Conservation (phyloP, 1,140 invertebrate species). For the Arctopsyche grandis region DNA sequence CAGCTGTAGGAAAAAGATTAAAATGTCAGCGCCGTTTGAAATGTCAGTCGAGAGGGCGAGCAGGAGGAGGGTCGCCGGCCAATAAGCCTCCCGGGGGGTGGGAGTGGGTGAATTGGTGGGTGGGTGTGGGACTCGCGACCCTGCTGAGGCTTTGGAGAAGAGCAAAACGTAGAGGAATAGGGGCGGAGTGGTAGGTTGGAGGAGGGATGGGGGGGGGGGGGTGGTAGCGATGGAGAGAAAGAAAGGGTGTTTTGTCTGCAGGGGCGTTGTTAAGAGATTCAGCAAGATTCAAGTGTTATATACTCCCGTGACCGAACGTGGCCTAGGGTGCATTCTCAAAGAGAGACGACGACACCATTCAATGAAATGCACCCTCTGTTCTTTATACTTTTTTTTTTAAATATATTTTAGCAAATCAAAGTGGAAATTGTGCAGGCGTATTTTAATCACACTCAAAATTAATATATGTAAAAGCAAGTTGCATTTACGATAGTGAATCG, state of each 20-base stretch:
- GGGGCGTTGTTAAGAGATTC: conserved; percentile 49
- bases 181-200: background rate
- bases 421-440: no score
- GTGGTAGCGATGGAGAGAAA: background rate
- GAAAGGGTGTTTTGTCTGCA: conserved; percentile 50
- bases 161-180: background rate
- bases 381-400: background rate
- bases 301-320: conserved; percentile 11
- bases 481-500: no score
- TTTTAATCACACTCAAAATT: no score
- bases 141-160: background rate
- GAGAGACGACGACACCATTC: conserved; percentile 4
- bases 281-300: conserved; percentile 45
- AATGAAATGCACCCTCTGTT: background rate
- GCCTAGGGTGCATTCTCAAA: conserved; percentile 18
- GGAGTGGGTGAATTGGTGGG: background rate
- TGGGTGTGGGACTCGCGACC: background rate
- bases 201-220: background rate
- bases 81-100: conserved; percentile 39
- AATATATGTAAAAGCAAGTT: no score
- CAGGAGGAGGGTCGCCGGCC: conserved; percentile 28
- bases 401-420: no score
- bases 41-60: conserved; percentile 47
- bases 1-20: conserved; percentile 55
- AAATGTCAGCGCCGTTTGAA: conserved; percentile 55